Percentiles rank a stretch among this genome's conserved stretches.
These are phyloP conservation scores for Sandelia bainsii DNA, from an alignment of 2,797 vertebrate species.

Conservation along the genomic window DNA sequence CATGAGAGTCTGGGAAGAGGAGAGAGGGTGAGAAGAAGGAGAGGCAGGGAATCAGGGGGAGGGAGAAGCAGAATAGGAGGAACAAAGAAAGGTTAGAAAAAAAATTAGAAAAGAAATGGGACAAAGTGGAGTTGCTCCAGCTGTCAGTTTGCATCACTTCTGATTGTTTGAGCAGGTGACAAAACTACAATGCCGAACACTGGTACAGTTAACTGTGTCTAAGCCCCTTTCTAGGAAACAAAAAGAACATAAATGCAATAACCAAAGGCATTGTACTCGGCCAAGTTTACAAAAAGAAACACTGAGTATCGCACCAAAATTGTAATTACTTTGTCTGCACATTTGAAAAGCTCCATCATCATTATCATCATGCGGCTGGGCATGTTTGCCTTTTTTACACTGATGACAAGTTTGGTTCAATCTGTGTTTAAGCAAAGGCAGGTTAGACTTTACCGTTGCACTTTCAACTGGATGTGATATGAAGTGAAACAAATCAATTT, in stretches of 20 bases:
- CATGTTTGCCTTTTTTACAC: conserved; percentile 52
- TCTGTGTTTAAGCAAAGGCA: conserved; percentile 76
- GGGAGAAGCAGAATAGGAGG: conserved; percentile 49
- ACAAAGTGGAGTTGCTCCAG: conserved; percentile 82
- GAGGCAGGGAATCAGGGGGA: conserved; percentile 47
- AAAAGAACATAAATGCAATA: conserved; percentile 73
- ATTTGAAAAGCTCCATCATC: conserved; percentile 65
- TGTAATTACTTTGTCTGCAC: conserved; percentile 69
- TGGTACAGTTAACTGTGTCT: conserved; percentile 76
- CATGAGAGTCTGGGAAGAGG: conserved; percentile 83
- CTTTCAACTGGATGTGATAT: conserved; percentile 81
- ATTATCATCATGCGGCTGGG: conserved; percentile 65
- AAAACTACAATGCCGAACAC: conserved; percentile 78
- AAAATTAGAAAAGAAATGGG: conserved; percentile 71
- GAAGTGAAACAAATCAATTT: conserved; percentile 85
- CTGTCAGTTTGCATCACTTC: conserved; percentile 83
- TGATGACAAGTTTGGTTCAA: conserved; percentile 66
- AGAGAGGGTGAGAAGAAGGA: conserved; percentile 61
- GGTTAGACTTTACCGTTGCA: conserved; percentile 72
- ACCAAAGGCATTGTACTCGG: conserved; percentile 68
- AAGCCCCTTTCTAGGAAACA: conserved; percentile 70
- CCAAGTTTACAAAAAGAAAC: conserved; percentile 64
- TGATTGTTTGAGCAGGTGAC: conserved; percentile 83
- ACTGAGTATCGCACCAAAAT: conserved; percentile 62
- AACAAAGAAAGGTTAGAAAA: conserved; percentile 71